These are phyloP conservation scores for Acrobasis repandana DNA, from an alignment of 2,888 invertebrate species.

Conservation along the genomic window DNA sequence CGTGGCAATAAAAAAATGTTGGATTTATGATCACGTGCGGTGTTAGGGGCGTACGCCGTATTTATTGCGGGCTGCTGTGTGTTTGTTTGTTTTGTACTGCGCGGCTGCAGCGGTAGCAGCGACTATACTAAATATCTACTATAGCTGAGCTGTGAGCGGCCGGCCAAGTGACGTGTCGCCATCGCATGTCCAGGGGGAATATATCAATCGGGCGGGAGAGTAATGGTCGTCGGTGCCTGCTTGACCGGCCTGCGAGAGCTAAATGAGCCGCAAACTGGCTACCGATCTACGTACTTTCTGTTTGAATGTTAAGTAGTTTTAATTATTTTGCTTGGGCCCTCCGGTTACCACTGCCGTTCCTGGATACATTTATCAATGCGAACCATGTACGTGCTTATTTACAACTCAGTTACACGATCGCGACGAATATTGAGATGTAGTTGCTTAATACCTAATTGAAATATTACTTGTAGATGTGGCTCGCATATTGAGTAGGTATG, in stretches of 20 bases:
- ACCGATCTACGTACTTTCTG: conserved; percentile 64
- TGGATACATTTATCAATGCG: conserved; percentile 64
- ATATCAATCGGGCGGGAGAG: conserved; percentile 74
- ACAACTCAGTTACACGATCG: conserved; percentile 46
- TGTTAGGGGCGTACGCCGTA: conserved; percentile 57
- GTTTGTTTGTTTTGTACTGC: conserved; percentile 45
- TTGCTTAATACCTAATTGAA: conserved; percentile 48
- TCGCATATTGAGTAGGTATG: conserved; percentile 38
- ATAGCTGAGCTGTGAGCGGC: conserved; percentile 31
- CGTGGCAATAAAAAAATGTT: conserved; percentile 61
- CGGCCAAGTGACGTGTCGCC: conserved; percentile 71
- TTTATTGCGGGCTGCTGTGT: conserved; percentile 64
- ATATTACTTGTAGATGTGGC: conserved; percentile 43
- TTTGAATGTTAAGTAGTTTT: conserved; percentile 81
- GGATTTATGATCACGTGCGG: conserved; percentile 66
- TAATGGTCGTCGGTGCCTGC: conserved; percentile 64
- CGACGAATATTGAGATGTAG: conserved; percentile 53
- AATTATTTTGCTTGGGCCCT: conserved; percentile 75
- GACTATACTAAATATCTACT: conserved; percentile 19
- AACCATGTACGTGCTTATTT: conserved; percentile 47
- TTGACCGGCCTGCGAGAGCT: conserved; percentile 52
- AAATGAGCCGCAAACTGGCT: conserved; percentile 71
- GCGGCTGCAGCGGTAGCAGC: conserved; percentile 31
- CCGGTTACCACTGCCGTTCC: conserved; percentile 56
- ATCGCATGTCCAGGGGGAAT: conserved; percentile 77